These are phyloP conservation scores for Agonum fuliginosum DNA, from an alignment of 2,888 invertebrate genomes.

Conservation along the genomic window DNA sequence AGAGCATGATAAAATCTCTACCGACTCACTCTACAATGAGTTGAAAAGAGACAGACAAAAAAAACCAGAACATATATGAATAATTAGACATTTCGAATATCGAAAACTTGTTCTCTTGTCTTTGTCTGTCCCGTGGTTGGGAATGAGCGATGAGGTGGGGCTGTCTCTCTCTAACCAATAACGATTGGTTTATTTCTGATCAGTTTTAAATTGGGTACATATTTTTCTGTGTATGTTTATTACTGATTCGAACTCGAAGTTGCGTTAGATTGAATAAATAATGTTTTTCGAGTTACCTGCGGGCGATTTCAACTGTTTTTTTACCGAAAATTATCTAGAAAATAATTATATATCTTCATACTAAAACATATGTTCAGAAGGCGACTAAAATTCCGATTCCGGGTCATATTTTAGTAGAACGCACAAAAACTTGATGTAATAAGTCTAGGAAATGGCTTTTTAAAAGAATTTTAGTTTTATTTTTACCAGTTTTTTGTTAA, in stretches of 20 bases:
- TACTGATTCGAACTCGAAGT: slow-evolving; percentile 8
- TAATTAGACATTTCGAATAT: slow-evolving; percentile 69
- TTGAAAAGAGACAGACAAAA: slow-evolving; percentile 62
- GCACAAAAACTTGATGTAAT: slow-evolving; percentile 50
- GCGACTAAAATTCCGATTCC: slow-evolving; percentile 49
- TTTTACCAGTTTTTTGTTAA: slow-evolving; percentile 48
- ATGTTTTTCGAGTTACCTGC: slow-evolving; percentile 38
- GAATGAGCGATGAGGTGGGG: background rate
- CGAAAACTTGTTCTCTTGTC: slow-evolving; percentile 62
- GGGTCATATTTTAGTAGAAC: slow-evolving; percentile 48
- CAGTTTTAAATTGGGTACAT: slow-evolving; percentile 51
- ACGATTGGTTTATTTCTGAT: slow-evolving; percentile 32
- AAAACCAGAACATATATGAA: slow-evolving; percentile 66
- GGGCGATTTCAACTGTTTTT: slow-evolving; percentile 51
- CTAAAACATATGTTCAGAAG: slow-evolving; percentile 51
- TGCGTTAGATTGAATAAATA: slow-evolving; percentile 50
- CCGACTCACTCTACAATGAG: slow-evolving; percentile 11
- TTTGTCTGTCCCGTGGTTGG: background rate
- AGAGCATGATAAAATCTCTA: slow-evolving; percentile 62
- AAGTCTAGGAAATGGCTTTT: slow-evolving; percentile 51
- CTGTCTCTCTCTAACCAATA: slow-evolving; percentile 34
- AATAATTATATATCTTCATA: slow-evolving; percentile 55
- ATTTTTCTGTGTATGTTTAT: slow-evolving; percentile 50
- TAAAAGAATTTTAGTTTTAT: slow-evolving; percentile 55
- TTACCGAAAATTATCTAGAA: slow-evolving; percentile 51